phyloP scores from a whole-genome alignment of 2,113 vertebrate species.

The Lagopus muta region DNA sequence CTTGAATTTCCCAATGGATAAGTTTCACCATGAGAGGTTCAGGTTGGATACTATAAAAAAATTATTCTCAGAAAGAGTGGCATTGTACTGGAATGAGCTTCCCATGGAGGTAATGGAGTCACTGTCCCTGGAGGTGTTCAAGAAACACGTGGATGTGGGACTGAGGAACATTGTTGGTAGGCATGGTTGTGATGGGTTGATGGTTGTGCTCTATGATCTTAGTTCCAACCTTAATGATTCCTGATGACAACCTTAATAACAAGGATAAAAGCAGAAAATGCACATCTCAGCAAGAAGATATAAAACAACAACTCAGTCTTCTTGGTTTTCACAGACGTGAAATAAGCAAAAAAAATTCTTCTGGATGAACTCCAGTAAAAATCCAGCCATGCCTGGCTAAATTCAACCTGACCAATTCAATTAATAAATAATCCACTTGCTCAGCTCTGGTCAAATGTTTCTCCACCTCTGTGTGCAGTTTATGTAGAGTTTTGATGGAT shows the following conservation, averaged over 20 bases:
- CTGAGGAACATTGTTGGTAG: background rate
- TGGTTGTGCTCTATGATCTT: background rate
- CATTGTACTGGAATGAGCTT: too few species aligned
- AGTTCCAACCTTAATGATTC: background rate
- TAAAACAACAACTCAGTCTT: rapidly evolving
- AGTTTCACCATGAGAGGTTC: too few species aligned
- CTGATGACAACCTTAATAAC: background rate
- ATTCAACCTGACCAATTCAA: background rate
- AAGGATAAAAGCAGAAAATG: background rate
- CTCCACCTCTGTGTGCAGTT: background rate
- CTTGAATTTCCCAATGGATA: background rate
- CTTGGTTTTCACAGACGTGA: background rate
- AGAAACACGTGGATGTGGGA: background rate
- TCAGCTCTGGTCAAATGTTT: background rate
- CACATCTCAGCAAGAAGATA: background rate
- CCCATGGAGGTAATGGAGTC: too few species aligned
- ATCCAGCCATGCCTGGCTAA: background rate
- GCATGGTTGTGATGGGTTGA: background rate
- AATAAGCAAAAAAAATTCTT: background rate
- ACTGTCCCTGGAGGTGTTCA: background rate
- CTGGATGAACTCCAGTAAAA: background rate
- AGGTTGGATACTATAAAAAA: too few species aligned
- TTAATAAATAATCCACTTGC: background rate
- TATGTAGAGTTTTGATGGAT: background rate
- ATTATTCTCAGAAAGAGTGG: too few species aligned